Evolutionary conservation across 2,888 invertebrate species (phyloP).

Genomic region (Pseudanteris insignis): DNA sequence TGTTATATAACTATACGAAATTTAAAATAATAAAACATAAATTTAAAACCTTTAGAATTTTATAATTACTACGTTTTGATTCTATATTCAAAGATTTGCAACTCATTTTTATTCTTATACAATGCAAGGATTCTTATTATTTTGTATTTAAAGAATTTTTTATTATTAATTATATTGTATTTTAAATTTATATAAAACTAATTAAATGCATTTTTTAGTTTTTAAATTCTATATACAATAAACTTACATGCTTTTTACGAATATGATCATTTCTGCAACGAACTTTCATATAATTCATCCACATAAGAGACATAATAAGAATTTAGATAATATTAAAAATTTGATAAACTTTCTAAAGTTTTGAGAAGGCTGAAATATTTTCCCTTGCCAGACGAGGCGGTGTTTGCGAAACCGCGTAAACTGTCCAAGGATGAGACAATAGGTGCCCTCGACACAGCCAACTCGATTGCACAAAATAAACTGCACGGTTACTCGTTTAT

Average conservation of each 20-base stretch:
- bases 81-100: too few species aligned
- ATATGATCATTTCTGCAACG: constrained; percentile 58
- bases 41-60: too few species aligned
- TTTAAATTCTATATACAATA: too few species aligned
- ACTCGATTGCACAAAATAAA: constrained; percentile 22
- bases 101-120: too few species aligned
- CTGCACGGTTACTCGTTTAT: constrained; percentile 35
- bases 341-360: constrained; percentile 15
- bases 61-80: too few species aligned
- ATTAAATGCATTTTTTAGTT: too few species aligned
- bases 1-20: too few species aligned
- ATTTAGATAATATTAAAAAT: constrained; percentile 9
- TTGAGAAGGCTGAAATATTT: neutral
- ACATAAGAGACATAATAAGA: constrained; percentile 66
- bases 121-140: too few species aligned
- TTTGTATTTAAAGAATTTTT: too few species aligned
- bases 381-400: neutral
- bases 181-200: too few species aligned
- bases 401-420: constrained; percentile 10
- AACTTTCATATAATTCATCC: constrained; percentile 69
- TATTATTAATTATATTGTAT: too few species aligned
- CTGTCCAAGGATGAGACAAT: constrained; percentile 21
- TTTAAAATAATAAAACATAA: too few species aligned
- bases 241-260: constrained; percentile 55
- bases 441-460: constrained; percentile 11